phyloP scores from a whole-genome alignment of 2,888 invertebrate species.

The Amblyjoppa proteus region DNA sequence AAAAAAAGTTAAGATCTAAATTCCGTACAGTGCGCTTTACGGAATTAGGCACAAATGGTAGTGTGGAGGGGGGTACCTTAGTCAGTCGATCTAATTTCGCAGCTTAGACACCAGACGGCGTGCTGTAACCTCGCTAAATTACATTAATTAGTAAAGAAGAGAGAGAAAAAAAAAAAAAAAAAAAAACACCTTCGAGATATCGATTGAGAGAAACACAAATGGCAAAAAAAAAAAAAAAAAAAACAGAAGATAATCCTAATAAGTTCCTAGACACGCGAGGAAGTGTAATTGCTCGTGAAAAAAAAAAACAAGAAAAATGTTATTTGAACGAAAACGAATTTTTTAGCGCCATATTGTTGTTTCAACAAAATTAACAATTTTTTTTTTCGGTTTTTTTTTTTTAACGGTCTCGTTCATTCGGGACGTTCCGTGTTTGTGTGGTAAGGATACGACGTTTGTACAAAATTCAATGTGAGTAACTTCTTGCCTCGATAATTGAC shows the following conservation, averaged over 20 bases:
- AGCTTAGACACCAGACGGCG: constrained; percentile 28
- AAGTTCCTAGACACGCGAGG: constrained; percentile 75
- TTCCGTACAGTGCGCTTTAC: neutral
- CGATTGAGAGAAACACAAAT: constrained; percentile 23
- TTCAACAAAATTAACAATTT: neutral
- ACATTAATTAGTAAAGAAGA: constrained; percentile 25
- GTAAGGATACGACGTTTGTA: constrained; percentile 72
- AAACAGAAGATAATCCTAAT: constrained; percentile 66
- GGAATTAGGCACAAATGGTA: constrained; percentile 30
- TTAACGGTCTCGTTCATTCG: constrained; percentile 27
- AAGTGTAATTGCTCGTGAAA: constrained; percentile 57
- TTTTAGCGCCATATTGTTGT: neutral
- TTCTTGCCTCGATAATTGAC: constrained; percentile 70
- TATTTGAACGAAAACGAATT: neutral
- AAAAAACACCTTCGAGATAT: constrained; percentile 31
- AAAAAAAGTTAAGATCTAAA: neutral
- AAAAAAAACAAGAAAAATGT: constrained; percentile 23
- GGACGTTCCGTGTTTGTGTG: constrained; percentile 33
- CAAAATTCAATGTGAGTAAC: constrained; percentile 78
- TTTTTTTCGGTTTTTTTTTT: neutral
- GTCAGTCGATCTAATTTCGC: constrained; percentile 15
- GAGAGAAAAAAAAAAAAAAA: neutral
- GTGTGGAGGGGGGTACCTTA: neutral
- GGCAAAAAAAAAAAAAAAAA: constrained; percentile 25
- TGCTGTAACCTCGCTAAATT: constrained; percentile 40